Evolutionary conservation across 35 echinoderm and acorn worm genomes (phyloP).

Genomic region (Antedon bifida): DNA sequence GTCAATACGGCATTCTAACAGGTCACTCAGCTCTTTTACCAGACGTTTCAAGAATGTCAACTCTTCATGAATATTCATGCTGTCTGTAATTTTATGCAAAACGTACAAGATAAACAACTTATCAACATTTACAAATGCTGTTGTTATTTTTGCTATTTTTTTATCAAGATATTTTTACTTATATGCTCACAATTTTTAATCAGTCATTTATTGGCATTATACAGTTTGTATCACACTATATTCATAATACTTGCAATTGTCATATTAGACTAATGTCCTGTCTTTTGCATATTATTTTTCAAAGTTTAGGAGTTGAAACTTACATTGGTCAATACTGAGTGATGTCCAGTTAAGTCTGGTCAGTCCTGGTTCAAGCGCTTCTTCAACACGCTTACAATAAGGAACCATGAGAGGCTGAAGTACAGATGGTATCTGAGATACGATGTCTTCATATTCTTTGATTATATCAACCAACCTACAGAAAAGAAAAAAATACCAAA

Average conservation of each 20-base stretch:
- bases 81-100: conserved; percentile 27
- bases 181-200: too few relatives aligned
- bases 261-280: too few relatives aligned
- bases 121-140: too few relatives aligned
- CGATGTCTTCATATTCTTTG: conserved; percentile 77
- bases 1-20: conserved; percentile 93
- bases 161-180: too few relatives aligned
- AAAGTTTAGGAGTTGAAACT: conserved; percentile 10
- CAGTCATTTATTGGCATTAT: too few relatives aligned
- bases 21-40: conserved; percentile 80
- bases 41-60: conserved; percentile 65
- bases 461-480: conserved; percentile 71
- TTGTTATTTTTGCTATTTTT: too few relatives aligned
- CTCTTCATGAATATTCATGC: conserved; percentile 62
- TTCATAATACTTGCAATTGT: too few relatives aligned
- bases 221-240: too few relatives aligned
- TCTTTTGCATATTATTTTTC: too few relatives aligned
- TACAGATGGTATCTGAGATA: conserved; percentile 57
- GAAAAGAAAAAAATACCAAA: neutral
- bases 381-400: conserved; percentile 78
- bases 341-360: conserved; percentile 91
- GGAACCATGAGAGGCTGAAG: conserved; percentile 74
- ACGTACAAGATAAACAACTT: neutral
- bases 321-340: conserved; percentile 89
- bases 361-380: conserved; percentile 75